Evolutionary conservation across 2,797 vertebrate species (phyloP).

Genomic region (Chloroceryle amazona): DNA sequence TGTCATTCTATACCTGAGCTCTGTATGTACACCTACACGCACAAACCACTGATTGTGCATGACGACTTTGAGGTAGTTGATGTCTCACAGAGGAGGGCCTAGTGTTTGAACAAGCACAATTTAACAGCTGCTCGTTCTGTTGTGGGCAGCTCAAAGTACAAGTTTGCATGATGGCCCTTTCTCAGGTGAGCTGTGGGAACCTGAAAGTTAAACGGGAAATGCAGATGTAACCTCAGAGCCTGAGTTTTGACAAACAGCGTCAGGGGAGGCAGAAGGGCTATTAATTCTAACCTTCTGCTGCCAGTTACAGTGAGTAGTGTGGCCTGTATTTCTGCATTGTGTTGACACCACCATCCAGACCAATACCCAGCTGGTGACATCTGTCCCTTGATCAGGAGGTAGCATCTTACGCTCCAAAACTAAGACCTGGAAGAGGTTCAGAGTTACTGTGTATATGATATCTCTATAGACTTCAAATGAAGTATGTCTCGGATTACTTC

Average conservation of each 20-base stretch:
- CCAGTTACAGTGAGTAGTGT: fast-evolving
- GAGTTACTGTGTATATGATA: neutral
- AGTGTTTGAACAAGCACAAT: fast-evolving
- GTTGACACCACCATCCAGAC: neutral
- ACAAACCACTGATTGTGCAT: fast-evolving
- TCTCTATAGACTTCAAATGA: neutral
- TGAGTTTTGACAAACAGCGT: neutral
- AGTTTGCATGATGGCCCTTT: neutral
- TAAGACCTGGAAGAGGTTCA: neutral
- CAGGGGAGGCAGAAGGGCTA: neutral
- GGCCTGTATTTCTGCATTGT: neutral
- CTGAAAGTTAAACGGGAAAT: neutral
- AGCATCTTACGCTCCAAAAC: neutral
- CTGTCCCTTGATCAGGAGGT: neutral
- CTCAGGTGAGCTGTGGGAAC: neutral
- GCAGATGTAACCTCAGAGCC: neutral
- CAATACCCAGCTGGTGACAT: neutral
- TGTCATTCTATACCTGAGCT: neutral
- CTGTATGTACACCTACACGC: neutral
- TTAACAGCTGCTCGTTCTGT: neutral
- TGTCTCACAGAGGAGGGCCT: neutral
- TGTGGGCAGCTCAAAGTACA: neutral
- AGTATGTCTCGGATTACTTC: neutral
- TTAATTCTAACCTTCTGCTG: neutral
- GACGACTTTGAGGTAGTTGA: too few relatives aligned